Conservation (phyloP, 2,888 invertebrate species). For the Ormia ochracea region DNA sequence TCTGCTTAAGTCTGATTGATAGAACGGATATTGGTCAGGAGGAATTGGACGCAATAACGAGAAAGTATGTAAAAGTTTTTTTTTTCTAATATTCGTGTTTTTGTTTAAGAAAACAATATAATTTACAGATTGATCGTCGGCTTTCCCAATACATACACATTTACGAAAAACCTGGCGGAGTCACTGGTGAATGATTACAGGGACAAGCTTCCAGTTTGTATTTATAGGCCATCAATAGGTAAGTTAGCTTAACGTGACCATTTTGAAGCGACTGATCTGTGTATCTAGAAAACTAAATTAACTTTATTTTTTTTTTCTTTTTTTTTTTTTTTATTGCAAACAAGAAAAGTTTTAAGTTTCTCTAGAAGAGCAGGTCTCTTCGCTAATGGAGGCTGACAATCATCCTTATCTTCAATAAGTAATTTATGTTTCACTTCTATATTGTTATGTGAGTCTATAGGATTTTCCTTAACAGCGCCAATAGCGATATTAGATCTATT, state of each 20-base stretch:
- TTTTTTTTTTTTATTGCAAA: too few relatives aligned
- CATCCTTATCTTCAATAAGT: too few relatives aligned
- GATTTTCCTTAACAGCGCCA: too few relatives aligned
- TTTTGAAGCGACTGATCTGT: neutral
- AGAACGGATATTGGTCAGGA: constrained; percentile 61
- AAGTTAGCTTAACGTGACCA: neutral
- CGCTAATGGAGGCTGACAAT: too few relatives aligned
- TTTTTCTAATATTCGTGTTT: too few relatives aligned
- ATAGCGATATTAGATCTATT: too few relatives aligned
- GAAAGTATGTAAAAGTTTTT: constrained; percentile 65
- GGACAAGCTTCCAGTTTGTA: constrained; percentile 83
- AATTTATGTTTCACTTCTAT: too few relatives aligned
- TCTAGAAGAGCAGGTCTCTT: too few relatives aligned
- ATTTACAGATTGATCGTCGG: constrained; percentile 67
- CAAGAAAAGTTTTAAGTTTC: too few relatives aligned
- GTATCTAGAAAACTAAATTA: neutral
- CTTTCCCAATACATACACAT: constrained; percentile 92
- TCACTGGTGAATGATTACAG: constrained; percentile 84
- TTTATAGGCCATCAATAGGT: constrained; percentile 93
- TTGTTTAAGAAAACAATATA: too few relatives aligned
- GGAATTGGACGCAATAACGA: constrained; percentile 67
- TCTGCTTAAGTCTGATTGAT: constrained; percentile 66
- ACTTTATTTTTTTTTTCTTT: too few relatives aligned
- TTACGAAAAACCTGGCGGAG: constrained; percentile 92
- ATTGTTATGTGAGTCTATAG: too few relatives aligned